Evolutionary conservation across 2,113 vertebrate genomes (phyloP), one percentile per base, ranked within the genome.

Genomic region (Garra rufa): DNA sequence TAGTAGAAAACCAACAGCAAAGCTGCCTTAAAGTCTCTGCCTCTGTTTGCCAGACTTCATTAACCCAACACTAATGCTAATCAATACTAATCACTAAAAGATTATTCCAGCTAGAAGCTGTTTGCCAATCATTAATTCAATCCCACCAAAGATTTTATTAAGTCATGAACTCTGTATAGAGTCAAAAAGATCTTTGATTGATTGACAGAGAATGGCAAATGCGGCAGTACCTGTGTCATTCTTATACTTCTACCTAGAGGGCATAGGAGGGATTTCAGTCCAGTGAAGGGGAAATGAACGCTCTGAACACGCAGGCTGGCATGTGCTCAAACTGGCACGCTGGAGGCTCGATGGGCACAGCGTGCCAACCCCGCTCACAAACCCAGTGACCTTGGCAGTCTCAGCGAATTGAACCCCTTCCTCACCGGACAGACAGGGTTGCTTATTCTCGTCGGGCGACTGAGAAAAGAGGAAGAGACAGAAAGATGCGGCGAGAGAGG

Each of bases 361-460:
- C 69, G 74, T 90, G 88, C 90, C 92, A 91, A 89, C 90, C 89
- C 85, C 88, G 61, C 87, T 89, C 84, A 61, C 89, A 92, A 92
- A 94, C 93, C 86, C 91, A 86, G 26, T 91, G 92, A 92, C 92
- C 92, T 91, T 89, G 88, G 90, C 88, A 86, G 76, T 52, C 70
- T 2, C 38, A 44, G 14, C 1, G 14, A 83, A 87, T 86, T 81
- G 50, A 74, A 46, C 77, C 83, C 76, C 59, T 81, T 76, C 84
- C 87, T 87, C 30, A 74, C 90, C 86, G 86, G 87, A 83, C 83
- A 46, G 76, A 85, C 88, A 57, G 88, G 87, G 87, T 91, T 91
- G 89, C 89, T 91, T 92, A 90, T 93, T 93, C 90, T 77, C 17
- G 59, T 88, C 84, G 89, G 91, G 86, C 82, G 88, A 81, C 83